These are phyloP conservation scores for Dynastes grantii DNA, from an alignment of 2,888 invertebrate species.

Conservation along the genomic window DNA sequence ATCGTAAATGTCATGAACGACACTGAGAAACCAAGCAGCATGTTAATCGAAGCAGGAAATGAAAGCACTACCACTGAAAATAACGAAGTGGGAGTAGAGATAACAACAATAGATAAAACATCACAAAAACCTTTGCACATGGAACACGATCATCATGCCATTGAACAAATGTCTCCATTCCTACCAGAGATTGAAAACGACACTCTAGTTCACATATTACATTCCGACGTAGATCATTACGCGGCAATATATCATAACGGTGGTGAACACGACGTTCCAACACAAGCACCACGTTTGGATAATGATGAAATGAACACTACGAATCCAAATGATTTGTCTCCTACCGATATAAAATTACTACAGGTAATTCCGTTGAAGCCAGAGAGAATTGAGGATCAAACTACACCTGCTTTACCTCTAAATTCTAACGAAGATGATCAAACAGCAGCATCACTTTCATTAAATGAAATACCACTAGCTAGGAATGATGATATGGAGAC, in stretches of 20 bases:
- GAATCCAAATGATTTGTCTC: conserved; percentile 70
- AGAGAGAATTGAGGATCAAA: conserved; percentile 48
- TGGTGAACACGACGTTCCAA: conserved; percentile 47
- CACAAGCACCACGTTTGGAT: conserved; percentile 70
- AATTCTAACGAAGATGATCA: neutral
- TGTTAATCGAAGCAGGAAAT: conserved; percentile 8
- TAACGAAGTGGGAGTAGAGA: conserved; percentile 32
- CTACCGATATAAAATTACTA: conserved; percentile 59
- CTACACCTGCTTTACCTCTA: neutral
- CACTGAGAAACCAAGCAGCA: too few species aligned
- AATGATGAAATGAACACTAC: conserved; percentile 72
- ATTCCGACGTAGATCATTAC: conserved; percentile 69
- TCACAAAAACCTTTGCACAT: conserved; percentile 53
- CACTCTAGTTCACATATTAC: conserved; percentile 75
- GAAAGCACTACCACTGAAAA: conserved; percentile 9
- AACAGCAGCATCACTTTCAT: neutral
- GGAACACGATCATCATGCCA: conserved; percentile 45
- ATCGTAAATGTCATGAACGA: conserved; percentile 13
- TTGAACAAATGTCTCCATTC: conserved; percentile 51
- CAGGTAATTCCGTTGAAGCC: conserved; percentile 59
- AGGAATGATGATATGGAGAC: conserved; percentile 13
- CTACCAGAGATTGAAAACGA: conserved; percentile 76
- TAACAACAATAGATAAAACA: conserved; percentile 25
- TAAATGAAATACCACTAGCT: neutral
- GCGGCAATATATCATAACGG: conserved; percentile 64